A percentile compares a stretch with the other conserved stretches of the same genome.
phyloP scores from a whole-genome alignment of 2,797 vertebrate species.

The Orientallactaga sibirica region DNA sequence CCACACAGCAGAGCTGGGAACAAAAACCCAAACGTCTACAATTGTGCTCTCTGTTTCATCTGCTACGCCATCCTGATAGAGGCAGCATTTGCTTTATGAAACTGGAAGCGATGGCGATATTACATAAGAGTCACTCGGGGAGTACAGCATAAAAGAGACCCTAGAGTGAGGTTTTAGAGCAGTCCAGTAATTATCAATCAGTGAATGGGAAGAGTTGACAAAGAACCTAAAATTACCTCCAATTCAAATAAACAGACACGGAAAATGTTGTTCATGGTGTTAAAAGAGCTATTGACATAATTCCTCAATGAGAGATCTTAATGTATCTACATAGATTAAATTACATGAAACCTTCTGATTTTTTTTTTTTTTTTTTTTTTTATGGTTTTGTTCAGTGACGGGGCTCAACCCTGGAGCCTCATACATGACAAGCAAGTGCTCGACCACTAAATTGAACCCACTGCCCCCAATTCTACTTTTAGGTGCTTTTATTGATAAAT shows the following conservation, averaged over 20 bases:
- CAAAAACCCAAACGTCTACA: too few species aligned
- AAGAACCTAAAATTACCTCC: neutral
- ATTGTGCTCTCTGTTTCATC: too few species aligned
- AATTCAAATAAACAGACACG: neutral
- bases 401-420: neutral
- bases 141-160: neutral
- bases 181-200: neutral
- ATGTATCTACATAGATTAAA: neutral
- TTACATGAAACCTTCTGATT: neutral
- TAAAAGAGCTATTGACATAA: neutral
- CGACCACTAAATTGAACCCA: neutral
- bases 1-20: too few species aligned
- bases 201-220: neutral
- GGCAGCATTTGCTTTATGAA: neutral
- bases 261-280: neutral
- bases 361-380: neutral
- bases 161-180: neutral
- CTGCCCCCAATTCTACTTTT: neutral
- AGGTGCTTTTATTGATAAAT: conserved; percentile 38
- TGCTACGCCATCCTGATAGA: too few species aligned
- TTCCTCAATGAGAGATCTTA: conserved; percentile 34
- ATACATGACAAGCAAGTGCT: neutral
- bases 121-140: neutral
- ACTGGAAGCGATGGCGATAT: neutral
- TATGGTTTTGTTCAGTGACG: neutral